These are phyloP conservation scores for Agrotis clavis DNA, from an alignment of 2,888 invertebrate species.

Conservation along the genomic window DNA sequence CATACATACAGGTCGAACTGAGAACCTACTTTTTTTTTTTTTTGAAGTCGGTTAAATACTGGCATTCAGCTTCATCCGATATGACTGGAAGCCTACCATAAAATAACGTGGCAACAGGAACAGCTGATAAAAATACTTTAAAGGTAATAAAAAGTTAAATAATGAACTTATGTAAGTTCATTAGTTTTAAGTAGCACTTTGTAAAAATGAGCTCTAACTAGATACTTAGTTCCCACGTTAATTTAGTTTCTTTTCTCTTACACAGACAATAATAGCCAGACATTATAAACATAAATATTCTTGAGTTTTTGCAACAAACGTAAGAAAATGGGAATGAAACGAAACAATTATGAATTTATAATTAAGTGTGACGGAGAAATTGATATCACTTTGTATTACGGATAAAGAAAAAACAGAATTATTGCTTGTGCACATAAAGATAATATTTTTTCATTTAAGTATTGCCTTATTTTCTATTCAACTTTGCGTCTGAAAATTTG, in stretches of 20 bases:
- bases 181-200: conserved; percentile 29
- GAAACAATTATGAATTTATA: neutral
- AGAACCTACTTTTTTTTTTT: no score
- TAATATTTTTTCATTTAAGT: neutral
- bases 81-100: no score
- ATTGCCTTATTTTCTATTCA: neutral
- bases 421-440: neutral
- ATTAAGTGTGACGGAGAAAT: neutral
- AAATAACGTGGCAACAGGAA: no score
- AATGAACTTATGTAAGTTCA: conserved; percentile 4
- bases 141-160: no score
- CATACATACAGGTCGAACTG: no score
- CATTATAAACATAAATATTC: neutral
- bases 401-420: no score
- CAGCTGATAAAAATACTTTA: no score
- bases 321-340: no score
- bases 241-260: conserved; percentile 36
- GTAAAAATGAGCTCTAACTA: conserved; percentile 10
- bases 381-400: neutral
- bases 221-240: conserved; percentile 24
- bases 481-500: neutral
- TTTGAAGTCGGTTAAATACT: no score
- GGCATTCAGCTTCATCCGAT: no score
- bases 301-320: neutral
- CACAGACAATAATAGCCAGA: neutral